Conservation (phyloP, 2,888 invertebrate genomes). For the Dasysyrphus tricinctus region DNA sequence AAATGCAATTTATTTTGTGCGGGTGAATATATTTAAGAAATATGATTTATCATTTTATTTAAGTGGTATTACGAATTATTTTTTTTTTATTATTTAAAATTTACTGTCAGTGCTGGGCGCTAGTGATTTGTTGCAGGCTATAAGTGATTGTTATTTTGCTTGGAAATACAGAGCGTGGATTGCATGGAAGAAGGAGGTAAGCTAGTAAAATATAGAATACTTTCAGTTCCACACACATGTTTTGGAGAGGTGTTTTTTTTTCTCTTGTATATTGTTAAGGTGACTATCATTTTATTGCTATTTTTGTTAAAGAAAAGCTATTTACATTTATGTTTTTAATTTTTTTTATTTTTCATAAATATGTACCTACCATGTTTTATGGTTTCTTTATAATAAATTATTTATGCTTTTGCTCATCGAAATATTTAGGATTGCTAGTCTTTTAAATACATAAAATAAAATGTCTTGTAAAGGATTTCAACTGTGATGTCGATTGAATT, state of each 20-base stretch:
- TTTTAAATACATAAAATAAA: no score
- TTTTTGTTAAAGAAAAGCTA: no score
- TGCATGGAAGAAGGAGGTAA: background rate
- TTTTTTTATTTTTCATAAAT: no score
- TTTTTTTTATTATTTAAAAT: background rate
- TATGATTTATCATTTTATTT: conserved; percentile 37
- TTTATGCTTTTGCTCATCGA: no score
- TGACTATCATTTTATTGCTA: no score
- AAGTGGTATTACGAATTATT: conserved; percentile 17
- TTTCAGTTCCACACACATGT: background rate
- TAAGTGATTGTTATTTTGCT: conserved; percentile 12
- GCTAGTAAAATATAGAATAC: background rate
- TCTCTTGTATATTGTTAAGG: background rate
- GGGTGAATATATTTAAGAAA: conserved; percentile 26
- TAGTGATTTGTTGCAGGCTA: conserved; percentile 20
- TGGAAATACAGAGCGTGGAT: background rate
- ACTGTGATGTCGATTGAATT: no score
- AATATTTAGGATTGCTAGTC: no score
- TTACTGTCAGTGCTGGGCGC: conserved; percentile 3
- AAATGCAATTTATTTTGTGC: conserved; percentile 42
- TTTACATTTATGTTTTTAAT: no score
- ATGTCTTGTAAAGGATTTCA: no score
- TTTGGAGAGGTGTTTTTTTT: background rate
- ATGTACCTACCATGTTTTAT: no score
- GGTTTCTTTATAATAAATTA: no score